A percentile compares a stretch with the other conserved stretches of the same genome.
phyloP scores from a whole-genome alignment of 2,888 invertebrate genomes.

The Dysmachus trigonus region DNA sequence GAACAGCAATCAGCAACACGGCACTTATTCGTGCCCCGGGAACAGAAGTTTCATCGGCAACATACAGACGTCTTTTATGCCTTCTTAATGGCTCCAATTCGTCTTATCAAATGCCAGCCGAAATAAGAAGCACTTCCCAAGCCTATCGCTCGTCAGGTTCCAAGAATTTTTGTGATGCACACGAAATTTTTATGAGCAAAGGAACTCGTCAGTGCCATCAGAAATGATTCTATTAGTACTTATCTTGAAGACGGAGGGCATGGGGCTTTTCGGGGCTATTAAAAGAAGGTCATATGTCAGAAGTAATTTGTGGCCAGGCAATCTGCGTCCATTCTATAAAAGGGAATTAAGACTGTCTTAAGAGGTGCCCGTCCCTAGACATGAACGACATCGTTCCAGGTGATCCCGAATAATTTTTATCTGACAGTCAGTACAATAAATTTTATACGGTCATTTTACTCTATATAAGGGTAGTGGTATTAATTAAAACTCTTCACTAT shows the following conservation, averaged over 20 bases:
- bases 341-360: neutral
- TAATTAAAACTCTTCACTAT: neutral
- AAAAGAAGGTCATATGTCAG: constrained; percentile 7
- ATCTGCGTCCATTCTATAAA: neutral
- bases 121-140: neutral
- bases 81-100: neutral
- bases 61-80: neutral
- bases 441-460: neutral
- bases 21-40: neutral
- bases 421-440: neutral
- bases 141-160: neutral
- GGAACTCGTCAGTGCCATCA: neutral
- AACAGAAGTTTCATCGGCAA: neutral
- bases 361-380: neutral
- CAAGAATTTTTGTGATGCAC: neutral
- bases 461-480: neutral
- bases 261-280: neutral
- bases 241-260: neutral
- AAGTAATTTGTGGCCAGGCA: neutral
- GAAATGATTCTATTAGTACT: neutral
- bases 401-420: neutral
- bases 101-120: neutral
- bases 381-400: neutral
- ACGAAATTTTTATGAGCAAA: neutral
- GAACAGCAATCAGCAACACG: neutral